Conservation (phyloP, 2,888 invertebrate species). For the Galerucella pusilla region DNA sequence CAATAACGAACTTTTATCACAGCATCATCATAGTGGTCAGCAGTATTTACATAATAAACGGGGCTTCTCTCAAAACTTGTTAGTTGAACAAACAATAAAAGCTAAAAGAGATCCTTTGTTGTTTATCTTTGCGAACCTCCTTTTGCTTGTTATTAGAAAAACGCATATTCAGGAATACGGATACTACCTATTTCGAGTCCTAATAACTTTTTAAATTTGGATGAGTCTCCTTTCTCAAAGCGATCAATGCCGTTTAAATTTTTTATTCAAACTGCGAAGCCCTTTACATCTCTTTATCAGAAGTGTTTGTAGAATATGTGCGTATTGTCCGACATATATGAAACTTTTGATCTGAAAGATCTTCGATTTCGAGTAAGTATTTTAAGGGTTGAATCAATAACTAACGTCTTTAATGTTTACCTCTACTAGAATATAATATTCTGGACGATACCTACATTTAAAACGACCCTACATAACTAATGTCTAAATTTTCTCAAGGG, state of each 20-base stretch:
- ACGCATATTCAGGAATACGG: background rate
- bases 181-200: background rate
- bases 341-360: too few relatives aligned
- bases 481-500: too few relatives aligned
- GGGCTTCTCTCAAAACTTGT: background rate
- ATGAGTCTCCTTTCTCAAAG: background rate
- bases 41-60: constrained; percentile 12
- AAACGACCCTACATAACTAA: too few relatives aligned
- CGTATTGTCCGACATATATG: too few relatives aligned
- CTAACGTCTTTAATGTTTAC: too few relatives aligned
- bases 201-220: background rate
- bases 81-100: constrained; percentile 10
- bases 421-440: too few relatives aligned
- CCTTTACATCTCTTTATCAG: too few relatives aligned
- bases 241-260: background rate
- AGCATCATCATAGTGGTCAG: constrained; percentile 5
- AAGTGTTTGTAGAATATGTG: too few relatives aligned
- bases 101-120: constrained; percentile 7
- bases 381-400: too few relatives aligned
- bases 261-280: too few relatives aligned
- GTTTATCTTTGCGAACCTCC: constrained; percentile 1
- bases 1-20: background rate
- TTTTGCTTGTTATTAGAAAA: background rate
- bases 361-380: too few relatives aligned
- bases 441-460: too few relatives aligned